Base-by-base conservation (phyloP, 2,113 vertebrate genomes). In the Muscicapa adusta region DNA sequence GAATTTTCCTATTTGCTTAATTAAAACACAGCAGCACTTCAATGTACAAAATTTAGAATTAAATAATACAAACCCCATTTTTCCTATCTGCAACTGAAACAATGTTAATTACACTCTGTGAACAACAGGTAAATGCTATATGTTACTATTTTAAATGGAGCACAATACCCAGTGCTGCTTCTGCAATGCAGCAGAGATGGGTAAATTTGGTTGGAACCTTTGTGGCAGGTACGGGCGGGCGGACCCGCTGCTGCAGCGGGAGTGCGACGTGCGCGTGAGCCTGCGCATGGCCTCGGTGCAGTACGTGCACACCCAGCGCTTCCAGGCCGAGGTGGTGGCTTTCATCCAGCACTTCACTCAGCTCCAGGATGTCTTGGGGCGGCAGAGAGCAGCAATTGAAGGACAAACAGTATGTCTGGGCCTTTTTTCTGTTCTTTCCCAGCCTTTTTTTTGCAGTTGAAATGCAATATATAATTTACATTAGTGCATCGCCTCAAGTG, bases 291-390 rank as follows among this genome's bases (percentile, higher is more conserved):
- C 99, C 1, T 99, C 99, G 0, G 99, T 99, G 20, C 99, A 99
- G 97, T 99, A 99, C 0, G 98, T 99, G 47, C 99, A 99, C 84
- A 99, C 99, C 0, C 99, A 99, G 97, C 99, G 99, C 62, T 99
- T 99, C 94, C 99, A 99, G 97, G 98, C 99, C 0, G 99, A 99
- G 95, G 98, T 99, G 94, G 98, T 99, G 61, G 97, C 99, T 36
- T 99, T 99, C 88, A 98, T 99, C 53, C 99, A 99, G 67, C 99
- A 99, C 50, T 99, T 99, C 68, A 99, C 99, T 4, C 99, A 99
- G 97, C 98, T 99, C 33, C 99, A 99, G 75, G 99, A 99, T 7
- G 98, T 99, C 75, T 71, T 99, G 8, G 99, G 99, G 62, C 91
- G 99, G 47, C 99, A 99, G 94, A 98, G 99, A 93, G 99, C 99